Percentiles rank a stretch among this genome's conserved stretches.
phyloP scores from a whole-genome alignment of 2,888 invertebrate species.

The Iphiclides podalirius region DNA sequence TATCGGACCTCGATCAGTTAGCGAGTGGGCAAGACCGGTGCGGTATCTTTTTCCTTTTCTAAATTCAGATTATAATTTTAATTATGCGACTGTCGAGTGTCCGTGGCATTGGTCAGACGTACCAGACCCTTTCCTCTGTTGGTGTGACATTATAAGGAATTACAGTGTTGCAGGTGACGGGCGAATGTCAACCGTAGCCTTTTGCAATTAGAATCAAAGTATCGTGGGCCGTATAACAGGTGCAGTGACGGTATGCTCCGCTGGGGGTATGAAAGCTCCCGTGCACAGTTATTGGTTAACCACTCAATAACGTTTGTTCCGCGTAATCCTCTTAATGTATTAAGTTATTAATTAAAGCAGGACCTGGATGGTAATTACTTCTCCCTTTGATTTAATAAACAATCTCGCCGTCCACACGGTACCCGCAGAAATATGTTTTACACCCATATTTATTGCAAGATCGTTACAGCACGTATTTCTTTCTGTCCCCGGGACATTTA shows the following conservation, averaged over 20 bases:
- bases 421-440: background rate
- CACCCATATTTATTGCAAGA: too few species aligned
- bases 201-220: slow-evolving; percentile 5
- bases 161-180: background rate
- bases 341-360: slow-evolving; percentile 22
- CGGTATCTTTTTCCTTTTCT: slow-evolving; percentile 33
- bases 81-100: slow-evolving; percentile 32
- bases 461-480: background rate
- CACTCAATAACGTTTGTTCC: slow-evolving; percentile 25
- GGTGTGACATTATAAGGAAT: slow-evolving; percentile 9
- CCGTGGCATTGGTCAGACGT: slow-evolving; percentile 25
- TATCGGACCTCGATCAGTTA: slow-evolving; percentile 44
- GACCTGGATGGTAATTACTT: background rate
- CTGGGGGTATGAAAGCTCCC: slow-evolving; percentile 17
- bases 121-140: slow-evolving; percentile 2
- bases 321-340: slow-evolving; percentile 14
- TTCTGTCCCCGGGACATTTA: background rate
- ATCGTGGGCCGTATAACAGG: background rate
- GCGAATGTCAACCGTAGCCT: slow-evolving; percentile 6
- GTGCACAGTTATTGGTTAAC: slow-evolving; percentile 23
- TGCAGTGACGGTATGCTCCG: background rate
- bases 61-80: slow-evolving; percentile 35
- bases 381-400: background rate
- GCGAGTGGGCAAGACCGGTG: slow-evolving; percentile 37
- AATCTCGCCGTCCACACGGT: background rate